A percentile compares a stretch with the other conserved stretches of the same genome.
These are phyloP conservation scores for Napeogenes sylphis DNA, from an alignment of 2,888 invertebrate species.

Conservation along the genomic window DNA sequence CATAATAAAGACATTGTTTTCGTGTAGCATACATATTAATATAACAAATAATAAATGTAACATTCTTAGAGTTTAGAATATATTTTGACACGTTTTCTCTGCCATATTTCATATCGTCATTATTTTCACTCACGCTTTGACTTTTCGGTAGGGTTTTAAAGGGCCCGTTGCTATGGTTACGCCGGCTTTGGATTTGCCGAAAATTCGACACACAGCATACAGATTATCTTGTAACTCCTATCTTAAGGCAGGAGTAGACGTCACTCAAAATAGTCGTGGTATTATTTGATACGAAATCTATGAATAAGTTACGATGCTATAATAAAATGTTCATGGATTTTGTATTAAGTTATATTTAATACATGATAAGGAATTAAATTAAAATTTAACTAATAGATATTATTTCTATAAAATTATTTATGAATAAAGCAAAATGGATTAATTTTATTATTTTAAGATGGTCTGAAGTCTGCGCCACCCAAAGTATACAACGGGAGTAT, in stretches of 20 bases:
- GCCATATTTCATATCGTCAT: constrained; percentile 65
- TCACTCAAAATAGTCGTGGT: not conserved
- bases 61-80: not conserved
- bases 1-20: not conserved
- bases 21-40: not conserved
- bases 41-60: not conserved
- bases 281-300: not conserved
- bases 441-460: too few species aligned
- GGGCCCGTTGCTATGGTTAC: constrained; percentile 59
- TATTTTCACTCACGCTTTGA: constrained; percentile 62
- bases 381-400: too few species aligned
- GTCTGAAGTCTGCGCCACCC: constrained; percentile 43
- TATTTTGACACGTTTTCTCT: constrained; percentile 25
- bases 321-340: too few species aligned
- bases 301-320: too few species aligned
- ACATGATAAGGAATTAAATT: too few species aligned
- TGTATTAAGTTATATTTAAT: too few species aligned
- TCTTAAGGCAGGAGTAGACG: constrained; percentile 2
- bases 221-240: constrained; percentile 33
- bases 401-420: too few species aligned
- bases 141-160: constrained; percentile 49
- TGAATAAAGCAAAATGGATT: too few species aligned
- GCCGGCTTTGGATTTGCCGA: constrained; percentile 58
- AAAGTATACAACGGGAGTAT: constrained; percentile 53
- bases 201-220: constrained; percentile 53